Percentiles rank a stretch among this genome's conserved stretches.
Evolutionary conservation across 2,888 invertebrate genomes (phyloP).

Genomic region (Eupithecia inturbata): DNA sequence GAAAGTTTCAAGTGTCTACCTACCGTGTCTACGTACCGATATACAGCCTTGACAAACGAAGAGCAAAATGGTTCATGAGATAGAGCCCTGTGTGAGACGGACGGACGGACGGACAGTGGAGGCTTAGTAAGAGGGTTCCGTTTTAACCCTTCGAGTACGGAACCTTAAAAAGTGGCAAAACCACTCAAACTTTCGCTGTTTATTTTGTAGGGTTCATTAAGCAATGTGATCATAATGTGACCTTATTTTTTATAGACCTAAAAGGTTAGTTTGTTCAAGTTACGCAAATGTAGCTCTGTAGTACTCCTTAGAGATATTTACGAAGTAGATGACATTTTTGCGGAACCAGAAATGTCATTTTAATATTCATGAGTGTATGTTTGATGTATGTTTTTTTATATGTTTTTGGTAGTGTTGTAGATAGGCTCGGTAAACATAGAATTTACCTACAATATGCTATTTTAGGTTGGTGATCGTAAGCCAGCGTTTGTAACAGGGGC

Average conservation of each 20-base stretch:
- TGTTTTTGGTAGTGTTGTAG: slow-evolving; percentile 20
- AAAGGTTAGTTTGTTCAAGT: slow-evolving; percentile 42
- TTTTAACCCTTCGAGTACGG: too few species aligned
- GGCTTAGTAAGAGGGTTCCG: too few species aligned
- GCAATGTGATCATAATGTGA: background rate
- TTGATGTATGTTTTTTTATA: too few species aligned
- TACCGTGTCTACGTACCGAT: too few species aligned
- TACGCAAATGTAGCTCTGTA: slow-evolving; percentile 49
- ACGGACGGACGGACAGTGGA: too few species aligned
- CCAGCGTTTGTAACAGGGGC: background rate
- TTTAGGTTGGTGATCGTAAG: background rate
- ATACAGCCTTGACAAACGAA: too few species aligned
- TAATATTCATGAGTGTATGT: slow-evolving; percentile 65
- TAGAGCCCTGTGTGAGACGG: too few species aligned
- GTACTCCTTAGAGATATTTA: slow-evolving; percentile 23
- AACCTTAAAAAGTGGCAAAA: too few species aligned
- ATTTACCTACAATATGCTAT: background rate
- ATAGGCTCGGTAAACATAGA: background rate
- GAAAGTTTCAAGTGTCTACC: too few species aligned
- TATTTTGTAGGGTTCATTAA: background rate
- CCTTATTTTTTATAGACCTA: background rate
- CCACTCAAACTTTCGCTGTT: too few species aligned
- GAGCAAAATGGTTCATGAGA: too few species aligned
- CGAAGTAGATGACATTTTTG: slow-evolving; percentile 62
- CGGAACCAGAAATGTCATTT: slow-evolving; percentile 61